These are phyloP conservation scores for Lytechinus pictus DNA, from an alignment of 35 echinoderm and acorn worm genomes.

Conservation along the genomic window DNA sequence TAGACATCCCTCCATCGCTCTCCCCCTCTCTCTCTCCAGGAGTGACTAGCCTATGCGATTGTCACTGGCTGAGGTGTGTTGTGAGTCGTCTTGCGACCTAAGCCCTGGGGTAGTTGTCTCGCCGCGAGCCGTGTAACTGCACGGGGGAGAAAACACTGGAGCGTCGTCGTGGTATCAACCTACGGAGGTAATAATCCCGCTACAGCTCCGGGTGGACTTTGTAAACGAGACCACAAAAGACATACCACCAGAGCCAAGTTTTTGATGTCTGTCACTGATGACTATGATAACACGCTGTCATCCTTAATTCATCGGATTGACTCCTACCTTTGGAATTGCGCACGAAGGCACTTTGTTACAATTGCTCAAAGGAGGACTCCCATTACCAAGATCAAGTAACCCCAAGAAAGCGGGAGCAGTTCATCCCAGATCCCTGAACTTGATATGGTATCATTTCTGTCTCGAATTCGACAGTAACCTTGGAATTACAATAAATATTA, in stretches of 20 bases:
- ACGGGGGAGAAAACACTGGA: not conserved
- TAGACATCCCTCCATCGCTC: not conserved
- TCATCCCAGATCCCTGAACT: not conserved
- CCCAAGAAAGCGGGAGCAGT: not conserved
- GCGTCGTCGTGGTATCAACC: not conserved
- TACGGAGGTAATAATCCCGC: not conserved
- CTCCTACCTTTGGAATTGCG: not conserved
- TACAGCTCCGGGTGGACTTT: slow-evolving; percentile 13
- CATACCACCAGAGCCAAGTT: not conserved
- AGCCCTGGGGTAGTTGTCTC: slow-evolving; percentile 30
- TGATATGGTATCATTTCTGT: not conserved
- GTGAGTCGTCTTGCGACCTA: not conserved
- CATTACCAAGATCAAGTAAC: not conserved
- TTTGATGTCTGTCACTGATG: not conserved
- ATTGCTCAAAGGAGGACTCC: not conserved
- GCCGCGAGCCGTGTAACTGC: not conserved
- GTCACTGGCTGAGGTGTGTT: slow-evolving; percentile 14
- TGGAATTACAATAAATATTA: not conserved
- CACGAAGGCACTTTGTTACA: not conserved
- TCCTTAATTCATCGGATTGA: not conserved
- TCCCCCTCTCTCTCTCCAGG: not conserved
- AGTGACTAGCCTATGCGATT: not conserved
- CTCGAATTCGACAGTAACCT: not conserved
- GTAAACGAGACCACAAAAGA: not conserved
- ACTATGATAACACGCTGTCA: slow-evolving; percentile 11